These are phyloP conservation scores for Marasmarcha lunaedactyla DNA, from an alignment of 2,888 invertebrate species.

Conservation along the genomic window DNA sequence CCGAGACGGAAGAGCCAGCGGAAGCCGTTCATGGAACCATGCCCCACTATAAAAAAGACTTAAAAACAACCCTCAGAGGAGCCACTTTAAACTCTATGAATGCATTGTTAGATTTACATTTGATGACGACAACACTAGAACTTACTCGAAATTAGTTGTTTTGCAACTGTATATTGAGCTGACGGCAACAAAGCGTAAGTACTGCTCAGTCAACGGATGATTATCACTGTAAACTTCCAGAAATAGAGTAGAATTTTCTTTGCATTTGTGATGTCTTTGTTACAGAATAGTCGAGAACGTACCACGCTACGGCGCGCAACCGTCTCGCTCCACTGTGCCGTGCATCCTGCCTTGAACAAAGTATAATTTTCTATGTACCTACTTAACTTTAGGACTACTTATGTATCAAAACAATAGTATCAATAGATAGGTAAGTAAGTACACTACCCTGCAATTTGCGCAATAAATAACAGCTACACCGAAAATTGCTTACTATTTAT, in stretches of 20 bases:
- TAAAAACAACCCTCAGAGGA: background rate
- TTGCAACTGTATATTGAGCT: conserved; percentile 25
- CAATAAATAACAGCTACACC: no score
- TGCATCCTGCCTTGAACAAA: conserved; percentile 56
- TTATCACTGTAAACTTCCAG: no score
- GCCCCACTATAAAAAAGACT: conserved; percentile 12
- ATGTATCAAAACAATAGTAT: background rate
- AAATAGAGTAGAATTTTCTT: conserved; percentile 2
- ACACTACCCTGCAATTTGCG: no score
- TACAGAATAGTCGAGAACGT: conserved; percentile 24
- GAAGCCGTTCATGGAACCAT: conserved; percentile 63
- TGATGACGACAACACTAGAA: conserved; percentile 13
- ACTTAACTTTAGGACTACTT: conserved; percentile 19
- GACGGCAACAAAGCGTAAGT: background rate
- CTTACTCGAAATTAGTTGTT: conserved; percentile 20
- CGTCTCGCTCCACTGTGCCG: conserved; percentile 65
- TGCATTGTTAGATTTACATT: conserved; percentile 9
- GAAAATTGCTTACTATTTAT: no score
- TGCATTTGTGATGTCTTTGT: conserved; percentile 11
- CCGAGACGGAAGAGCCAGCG: conserved; percentile 66
- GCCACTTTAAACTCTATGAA: no score
- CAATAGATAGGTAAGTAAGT: background rate
- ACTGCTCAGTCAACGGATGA: no score
- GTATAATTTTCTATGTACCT: conserved; percentile 45
- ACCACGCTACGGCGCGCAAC: conserved; percentile 53